A percentile compares a stretch with the other conserved stretches of the same genome.
phyloP scores from a whole-genome alignment of 2,113 vertebrate species.

The Labeo rohita region DNA sequence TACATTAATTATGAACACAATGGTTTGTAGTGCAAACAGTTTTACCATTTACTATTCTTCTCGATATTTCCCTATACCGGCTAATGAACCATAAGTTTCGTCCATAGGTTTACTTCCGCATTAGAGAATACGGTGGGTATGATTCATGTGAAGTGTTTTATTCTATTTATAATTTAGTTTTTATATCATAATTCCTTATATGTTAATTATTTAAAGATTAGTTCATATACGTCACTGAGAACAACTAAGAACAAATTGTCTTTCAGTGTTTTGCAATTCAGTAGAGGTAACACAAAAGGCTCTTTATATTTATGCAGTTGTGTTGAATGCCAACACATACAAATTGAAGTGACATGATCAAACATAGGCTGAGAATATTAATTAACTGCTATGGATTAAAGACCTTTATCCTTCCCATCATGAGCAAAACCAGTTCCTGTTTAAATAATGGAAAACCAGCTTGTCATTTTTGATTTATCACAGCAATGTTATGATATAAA shows the following conservation, averaged over 20 bases:
- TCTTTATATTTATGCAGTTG: background rate
- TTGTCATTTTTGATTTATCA: conserved; percentile 13
- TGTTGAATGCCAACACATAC: background rate
- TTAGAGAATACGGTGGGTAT: too few relatives aligned
- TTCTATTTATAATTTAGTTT: background rate
- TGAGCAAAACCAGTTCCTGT: background rate
- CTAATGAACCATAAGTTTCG: too few relatives aligned
- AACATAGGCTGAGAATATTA: background rate
- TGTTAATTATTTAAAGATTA: background rate
- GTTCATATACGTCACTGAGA: too few relatives aligned
- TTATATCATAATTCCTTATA: background rate
- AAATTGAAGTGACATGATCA: conserved; percentile 16
- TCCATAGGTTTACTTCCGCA: too few relatives aligned
- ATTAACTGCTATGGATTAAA: background rate
- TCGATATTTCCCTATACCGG: too few relatives aligned
- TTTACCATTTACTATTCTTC: too few relatives aligned
- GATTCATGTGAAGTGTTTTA: background rate
- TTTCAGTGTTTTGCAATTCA: background rate
- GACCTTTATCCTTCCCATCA: background rate
- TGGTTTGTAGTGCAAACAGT: too few relatives aligned
- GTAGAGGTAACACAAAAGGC: background rate
- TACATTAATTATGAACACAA: too few relatives aligned
- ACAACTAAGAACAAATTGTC: background rate
- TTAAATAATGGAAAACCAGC: background rate
- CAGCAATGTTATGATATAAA: background rate